Percentiles rank a stretch among this genome's conserved stretches.
These are phyloP conservation scores for Epinotia demarniana DNA, from an alignment of 2,888 invertebrate genomes.

Conservation along the genomic window DNA sequence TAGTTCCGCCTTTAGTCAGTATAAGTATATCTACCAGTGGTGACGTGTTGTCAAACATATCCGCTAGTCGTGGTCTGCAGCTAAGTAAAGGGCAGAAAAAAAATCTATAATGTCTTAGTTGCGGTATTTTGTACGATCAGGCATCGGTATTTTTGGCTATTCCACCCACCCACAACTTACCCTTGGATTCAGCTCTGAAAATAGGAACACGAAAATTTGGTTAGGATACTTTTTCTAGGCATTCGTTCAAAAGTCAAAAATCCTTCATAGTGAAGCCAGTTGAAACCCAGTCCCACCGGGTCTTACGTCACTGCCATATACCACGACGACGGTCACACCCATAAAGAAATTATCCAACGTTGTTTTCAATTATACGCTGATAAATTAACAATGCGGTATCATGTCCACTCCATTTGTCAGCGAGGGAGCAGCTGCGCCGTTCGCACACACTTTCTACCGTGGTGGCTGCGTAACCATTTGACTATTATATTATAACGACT, in stretches of 20 bases:
- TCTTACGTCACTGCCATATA: background rate
- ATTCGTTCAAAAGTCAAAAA: too few species aligned
- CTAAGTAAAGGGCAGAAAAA: too few species aligned
- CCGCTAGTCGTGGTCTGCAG: too few species aligned
- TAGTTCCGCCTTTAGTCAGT: background rate
- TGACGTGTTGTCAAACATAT: too few species aligned
- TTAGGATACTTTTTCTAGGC: too few species aligned
- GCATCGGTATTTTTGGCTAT: background rate
- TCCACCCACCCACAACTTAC: background rate
- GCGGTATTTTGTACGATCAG: too few species aligned
- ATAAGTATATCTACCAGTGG: background rate
- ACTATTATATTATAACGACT: slow-evolving; percentile 71
- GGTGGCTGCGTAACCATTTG: slow-evolving; percentile 73
- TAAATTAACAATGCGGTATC: slow-evolving; percentile 39
- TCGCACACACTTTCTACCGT: slow-evolving; percentile 75
- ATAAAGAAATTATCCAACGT: background rate
- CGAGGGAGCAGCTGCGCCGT: slow-evolving; percentile 62
- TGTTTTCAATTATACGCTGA: slow-evolving; percentile 19
- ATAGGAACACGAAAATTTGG: too few species aligned
- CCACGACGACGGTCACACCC: background rate
- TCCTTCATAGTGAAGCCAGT: background rate
- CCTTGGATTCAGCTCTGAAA: background rate
- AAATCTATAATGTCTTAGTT: too few species aligned
- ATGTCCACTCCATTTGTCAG: slow-evolving; percentile 40
- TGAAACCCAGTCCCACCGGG: background rate